Conservation (phyloP, 2,888 invertebrate genomes). For the Hyalella azteca region DNA sequence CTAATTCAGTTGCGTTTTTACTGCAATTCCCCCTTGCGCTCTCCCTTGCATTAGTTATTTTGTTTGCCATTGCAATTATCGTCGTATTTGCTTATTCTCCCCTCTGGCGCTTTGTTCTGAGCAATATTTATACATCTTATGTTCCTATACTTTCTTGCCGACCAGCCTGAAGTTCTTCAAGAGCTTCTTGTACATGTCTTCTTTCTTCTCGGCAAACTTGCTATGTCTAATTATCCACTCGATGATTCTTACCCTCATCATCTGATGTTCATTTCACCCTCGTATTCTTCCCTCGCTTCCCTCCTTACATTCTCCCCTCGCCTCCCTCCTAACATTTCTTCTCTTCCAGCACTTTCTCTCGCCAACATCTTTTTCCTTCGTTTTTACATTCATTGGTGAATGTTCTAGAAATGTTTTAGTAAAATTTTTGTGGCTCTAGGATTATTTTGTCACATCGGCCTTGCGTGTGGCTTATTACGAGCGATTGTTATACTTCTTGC, state of each 20-base stretch:
- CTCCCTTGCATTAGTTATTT: conserved; percentile 37
- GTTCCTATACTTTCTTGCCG: not conserved
- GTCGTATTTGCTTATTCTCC: conserved; percentile 31
- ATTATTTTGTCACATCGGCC: no score
- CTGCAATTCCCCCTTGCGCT: not conserved
- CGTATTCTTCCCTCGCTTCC: conserved; percentile 1
- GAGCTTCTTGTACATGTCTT: not conserved
- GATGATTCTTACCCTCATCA: not conserved
- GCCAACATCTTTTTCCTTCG: not conserved
- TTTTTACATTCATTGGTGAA: no score
- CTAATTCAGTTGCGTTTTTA: conserved; percentile 29
- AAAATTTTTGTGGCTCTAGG: no score
- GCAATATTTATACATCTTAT: conserved; percentile 11
- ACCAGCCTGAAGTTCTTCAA: not conserved
- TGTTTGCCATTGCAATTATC: conserved; percentile 37
- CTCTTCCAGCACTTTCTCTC: not conserved
- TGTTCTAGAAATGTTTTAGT: no score
- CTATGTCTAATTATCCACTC: not conserved
- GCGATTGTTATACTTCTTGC: no score
- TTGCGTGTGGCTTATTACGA: no score
- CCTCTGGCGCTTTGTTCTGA: conserved; percentile 14
- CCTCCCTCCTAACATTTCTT: not conserved
- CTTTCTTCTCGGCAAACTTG: not conserved
- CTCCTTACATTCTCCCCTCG: not conserved
- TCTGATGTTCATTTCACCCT: not conserved